phyloP scores from a whole-genome alignment of 2,797 vertebrate species.

The Gorsachius magnificus region DNA sequence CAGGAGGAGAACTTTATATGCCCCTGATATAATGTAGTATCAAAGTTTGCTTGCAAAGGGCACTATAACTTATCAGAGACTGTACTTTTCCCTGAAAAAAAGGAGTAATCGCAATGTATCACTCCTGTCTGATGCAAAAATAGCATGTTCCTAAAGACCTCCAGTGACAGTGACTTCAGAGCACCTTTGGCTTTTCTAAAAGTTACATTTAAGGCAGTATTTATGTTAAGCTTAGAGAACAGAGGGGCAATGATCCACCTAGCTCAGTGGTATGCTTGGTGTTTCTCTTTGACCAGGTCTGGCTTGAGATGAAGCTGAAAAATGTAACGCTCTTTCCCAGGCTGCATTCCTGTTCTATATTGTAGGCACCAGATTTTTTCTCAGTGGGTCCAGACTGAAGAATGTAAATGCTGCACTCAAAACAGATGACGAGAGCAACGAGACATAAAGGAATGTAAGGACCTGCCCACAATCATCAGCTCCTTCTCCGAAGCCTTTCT shows the following conservation, averaged over 20 bases:
- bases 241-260: not conserved
- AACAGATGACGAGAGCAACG: not conserved
- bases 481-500: constrained; percentile 84
- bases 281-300: not conserved
- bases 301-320: not conserved
- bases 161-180: not conserved
- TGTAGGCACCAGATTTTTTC: not conserved
- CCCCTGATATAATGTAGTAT: not conserved
- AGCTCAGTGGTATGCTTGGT: not conserved
- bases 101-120: not conserved
- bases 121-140: not conserved
- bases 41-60: not conserved
- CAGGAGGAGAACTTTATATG: not conserved
- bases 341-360: not conserved
- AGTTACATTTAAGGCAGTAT: not conserved
- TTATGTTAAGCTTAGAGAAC: not conserved
- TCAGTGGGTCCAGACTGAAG: not conserved
- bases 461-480: constrained; percentile 94
- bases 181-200: not conserved
- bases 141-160: not conserved
- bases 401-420: not conserved
- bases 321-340: not conserved
- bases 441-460: constrained; percentile 2
- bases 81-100: not conserved
- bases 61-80: not conserved